Evolutionary conservation across 2,797 vertebrate genomes (phyloP).

Genomic region (Scleropages formosus): DNA sequence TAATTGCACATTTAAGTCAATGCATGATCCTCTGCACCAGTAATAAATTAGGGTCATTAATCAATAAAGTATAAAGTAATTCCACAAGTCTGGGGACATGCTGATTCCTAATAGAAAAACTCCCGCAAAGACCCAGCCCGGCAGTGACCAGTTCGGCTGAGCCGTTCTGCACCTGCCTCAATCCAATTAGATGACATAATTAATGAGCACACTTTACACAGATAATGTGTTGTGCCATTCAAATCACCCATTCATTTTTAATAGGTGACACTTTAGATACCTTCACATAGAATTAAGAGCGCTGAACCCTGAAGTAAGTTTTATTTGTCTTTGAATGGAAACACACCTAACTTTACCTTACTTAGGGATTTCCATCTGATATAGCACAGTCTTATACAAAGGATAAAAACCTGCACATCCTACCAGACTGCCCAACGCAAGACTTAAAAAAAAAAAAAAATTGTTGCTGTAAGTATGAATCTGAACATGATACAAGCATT

Average conservation of each 20-base stretch:
- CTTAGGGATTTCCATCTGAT: not conserved
- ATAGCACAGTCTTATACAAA: no score
- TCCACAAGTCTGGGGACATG: constrained; percentile 94
- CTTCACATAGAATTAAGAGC: constrained; percentile 19
- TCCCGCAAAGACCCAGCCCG: constrained; percentile 78
- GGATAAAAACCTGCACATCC: no score
- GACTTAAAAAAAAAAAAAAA: no score
- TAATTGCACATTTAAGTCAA: constrained; percentile 99
- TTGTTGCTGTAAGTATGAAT: not conserved
- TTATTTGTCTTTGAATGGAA: not conserved
- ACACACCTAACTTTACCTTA: not conserved
- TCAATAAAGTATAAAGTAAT: constrained; percentile 99
- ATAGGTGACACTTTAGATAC: constrained; percentile 68
- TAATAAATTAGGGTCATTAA: constrained; percentile 99
- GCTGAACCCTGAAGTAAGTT: not conserved
- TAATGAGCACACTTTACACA: constrained; percentile 83
- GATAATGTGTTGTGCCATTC: constrained; percentile 89
- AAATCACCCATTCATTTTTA: constrained; percentile 77
- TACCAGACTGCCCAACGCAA: not conserved
- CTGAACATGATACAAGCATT: no score
- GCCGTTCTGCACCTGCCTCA: constrained; percentile 92
- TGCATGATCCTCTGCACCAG: constrained; percentile 88
- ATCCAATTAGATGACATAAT: constrained; percentile 98
- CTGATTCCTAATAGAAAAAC: constrained; percentile 97
- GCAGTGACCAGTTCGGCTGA: constrained; percentile 92